These are phyloP conservation scores for Echeneis naucrates DNA, from an alignment of 2,797 vertebrate species.

Conservation along the genomic window DNA sequence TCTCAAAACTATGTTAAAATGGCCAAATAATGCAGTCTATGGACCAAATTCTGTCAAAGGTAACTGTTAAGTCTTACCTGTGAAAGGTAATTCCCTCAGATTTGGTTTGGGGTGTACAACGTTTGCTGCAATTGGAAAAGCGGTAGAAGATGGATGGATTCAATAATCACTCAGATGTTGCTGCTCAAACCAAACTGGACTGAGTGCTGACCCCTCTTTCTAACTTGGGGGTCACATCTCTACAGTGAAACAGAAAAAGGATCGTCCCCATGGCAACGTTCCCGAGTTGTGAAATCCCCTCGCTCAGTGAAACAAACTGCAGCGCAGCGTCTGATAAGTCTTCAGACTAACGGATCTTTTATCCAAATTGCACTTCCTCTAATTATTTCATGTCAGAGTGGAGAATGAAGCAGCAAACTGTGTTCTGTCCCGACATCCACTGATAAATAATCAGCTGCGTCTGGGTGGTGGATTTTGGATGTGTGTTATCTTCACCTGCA, in stretches of 20 bases:
- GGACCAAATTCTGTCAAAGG: no score
- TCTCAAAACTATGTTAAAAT: no score
- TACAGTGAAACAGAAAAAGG: not conserved
- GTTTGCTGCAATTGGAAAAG: no score
- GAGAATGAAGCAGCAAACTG: not conserved
- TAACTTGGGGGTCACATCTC: not conserved
- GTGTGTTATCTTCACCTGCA: slow-evolving; percentile 86
- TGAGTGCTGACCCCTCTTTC: no score
- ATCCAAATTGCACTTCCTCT: not conserved
- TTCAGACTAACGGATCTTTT: not conserved
- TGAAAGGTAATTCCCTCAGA: no score
- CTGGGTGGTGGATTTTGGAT: no score
- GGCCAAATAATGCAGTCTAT: no score
- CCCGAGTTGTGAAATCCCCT: not conserved
- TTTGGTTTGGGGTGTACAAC: no score
- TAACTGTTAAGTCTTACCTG: no score
- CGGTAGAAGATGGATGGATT: no score
- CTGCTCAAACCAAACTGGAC: no score
- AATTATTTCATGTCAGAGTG: not conserved
- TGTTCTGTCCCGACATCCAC: not conserved
- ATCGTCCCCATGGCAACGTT: not conserved
- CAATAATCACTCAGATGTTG: no score
- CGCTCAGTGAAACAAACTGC: not conserved
- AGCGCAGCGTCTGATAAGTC: not conserved
- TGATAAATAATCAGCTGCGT: not conserved